phyloP scores from a whole-genome alignment of 2,888 invertebrate genomes.

The Sclerodermus sp. region DNA sequence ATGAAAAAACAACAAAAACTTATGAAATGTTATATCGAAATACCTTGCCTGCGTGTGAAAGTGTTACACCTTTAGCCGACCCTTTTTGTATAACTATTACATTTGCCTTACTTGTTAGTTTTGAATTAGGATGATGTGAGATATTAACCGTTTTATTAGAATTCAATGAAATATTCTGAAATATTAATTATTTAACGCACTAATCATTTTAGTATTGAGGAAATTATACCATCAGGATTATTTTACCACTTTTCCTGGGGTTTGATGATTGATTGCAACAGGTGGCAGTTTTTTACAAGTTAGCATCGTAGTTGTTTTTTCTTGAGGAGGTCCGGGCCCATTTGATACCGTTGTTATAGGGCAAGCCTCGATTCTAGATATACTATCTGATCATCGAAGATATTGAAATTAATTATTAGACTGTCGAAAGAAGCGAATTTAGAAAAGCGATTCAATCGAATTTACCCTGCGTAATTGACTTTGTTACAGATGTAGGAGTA shows the following conservation, averaged over 20 bases:
- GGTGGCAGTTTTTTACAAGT: slow-evolving; percentile 40
- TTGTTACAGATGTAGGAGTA: background rate
- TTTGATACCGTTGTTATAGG: slow-evolving; percentile 34
- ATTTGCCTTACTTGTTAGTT: slow-evolving; percentile 61
- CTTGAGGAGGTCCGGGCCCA: slow-evolving; percentile 45
- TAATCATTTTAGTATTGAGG: background rate
- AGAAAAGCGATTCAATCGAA: background rate
- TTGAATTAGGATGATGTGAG: slow-evolving; percentile 36
- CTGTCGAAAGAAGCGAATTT: background rate
- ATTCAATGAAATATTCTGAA: slow-evolving; percentile 26
- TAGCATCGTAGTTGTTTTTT: slow-evolving; percentile 28
- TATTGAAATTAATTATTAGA: background rate
- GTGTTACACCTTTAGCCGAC: slow-evolving; percentile 58
- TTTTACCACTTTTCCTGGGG: slow-evolving; percentile 42
- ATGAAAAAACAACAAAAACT: background rate
- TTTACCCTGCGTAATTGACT: background rate
- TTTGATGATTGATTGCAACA: slow-evolving; percentile 38
- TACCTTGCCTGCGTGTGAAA: slow-evolving; percentile 52
- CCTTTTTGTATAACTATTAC: slow-evolving; percentile 67
- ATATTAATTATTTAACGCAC: background rate
- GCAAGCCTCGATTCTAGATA: slow-evolving; percentile 29
- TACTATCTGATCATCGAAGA: slow-evolving; percentile 19
- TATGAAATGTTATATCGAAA: slow-evolving; percentile 2
- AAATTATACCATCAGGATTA: background rate
- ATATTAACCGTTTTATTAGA: slow-evolving; percentile 43